Percentiles rank a stretch among this genome's conserved stretches.
Evolutionary conservation across 2,888 invertebrate genomes (phyloP).

Genomic region (Therioaphis trifolii): DNA sequence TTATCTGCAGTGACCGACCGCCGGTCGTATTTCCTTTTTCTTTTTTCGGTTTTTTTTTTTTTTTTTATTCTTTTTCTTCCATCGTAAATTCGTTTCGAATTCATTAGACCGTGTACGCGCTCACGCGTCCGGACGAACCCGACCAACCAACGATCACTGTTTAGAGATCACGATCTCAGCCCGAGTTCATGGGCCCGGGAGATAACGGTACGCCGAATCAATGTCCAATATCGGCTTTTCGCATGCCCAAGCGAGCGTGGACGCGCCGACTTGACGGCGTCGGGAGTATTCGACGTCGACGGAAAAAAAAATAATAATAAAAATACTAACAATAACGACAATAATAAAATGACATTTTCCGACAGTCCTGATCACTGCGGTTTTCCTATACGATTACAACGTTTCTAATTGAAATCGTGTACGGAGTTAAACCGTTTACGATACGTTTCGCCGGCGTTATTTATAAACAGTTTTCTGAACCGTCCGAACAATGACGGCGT

Average conservation of each 20-base stretch:
- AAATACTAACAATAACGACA: background rate
- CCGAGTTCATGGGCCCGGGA: slow-evolving; percentile 9
- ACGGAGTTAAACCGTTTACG: no score
- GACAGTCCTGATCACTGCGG: no score
- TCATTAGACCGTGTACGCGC: background rate
- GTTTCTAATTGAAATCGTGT: background rate
- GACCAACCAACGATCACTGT: background rate
- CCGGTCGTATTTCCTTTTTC: background rate
- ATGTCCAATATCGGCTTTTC: slow-evolving; percentile 2
- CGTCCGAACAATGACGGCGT: no score
- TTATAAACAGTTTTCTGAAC: no score
- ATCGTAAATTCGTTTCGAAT: slow-evolving; percentile 1
- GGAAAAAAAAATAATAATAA: background rate
- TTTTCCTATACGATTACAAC: background rate
- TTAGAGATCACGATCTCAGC: slow-evolving; percentile 18
- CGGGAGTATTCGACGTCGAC: background rate
- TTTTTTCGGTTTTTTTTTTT: background rate
- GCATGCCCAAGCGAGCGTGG: background rate
- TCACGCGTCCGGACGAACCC: no score
- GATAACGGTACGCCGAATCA: slow-evolving; percentile 11
- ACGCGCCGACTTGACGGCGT: background rate
- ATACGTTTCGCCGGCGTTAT: no score
- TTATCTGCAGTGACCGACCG: background rate
- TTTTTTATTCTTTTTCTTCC: background rate
- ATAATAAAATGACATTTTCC: background rate